Base-by-base conservation (phyloP, 1,140 invertebrate species). In the Choristoneura fumiferana region DNA sequence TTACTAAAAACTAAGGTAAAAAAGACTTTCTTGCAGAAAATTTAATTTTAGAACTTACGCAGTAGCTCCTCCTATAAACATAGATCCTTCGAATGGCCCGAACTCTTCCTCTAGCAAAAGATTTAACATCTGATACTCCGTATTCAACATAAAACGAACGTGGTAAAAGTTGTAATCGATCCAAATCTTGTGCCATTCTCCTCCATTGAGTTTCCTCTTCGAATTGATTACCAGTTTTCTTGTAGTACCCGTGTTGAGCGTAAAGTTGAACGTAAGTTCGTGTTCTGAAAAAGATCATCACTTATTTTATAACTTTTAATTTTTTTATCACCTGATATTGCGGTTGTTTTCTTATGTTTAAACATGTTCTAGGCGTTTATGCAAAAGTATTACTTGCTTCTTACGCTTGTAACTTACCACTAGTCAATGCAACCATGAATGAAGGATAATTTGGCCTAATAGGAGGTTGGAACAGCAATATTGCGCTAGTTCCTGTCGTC, bases 101-200 rank as follows among this genome's bases (percentile, higher is more conserved):
- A 97, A 97, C 71, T 96, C 94, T 74, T 97, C 95, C 78, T 96
- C 95, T 12, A 94, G 92, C 57, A 94, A 84, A 36, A 97, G 86
- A 89, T 97, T 94, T 1, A 96, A 93, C 95, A 97, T 97, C 88
- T 95, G 92, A 67, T 93, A 95, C 69, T 97, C 95, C 29, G 94
- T 95, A 77, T 98, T 98, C 55, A 98, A 94, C 93, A 96, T 97
- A 78, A 98, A 97, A 57, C 96, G 88, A n/a, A 98, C 96, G 81
- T 98, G 96, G 83, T 97, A 95, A 73, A 95, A 93, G 84, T 98
- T 97, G 75, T 96, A 97, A 87, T 97, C 96, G 62, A 97, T 96
- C 95, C 96, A 96, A 64, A 98, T 95, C 87, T 97, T 96, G 77
- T 98, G 97, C 97, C 97, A 98, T 76, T 97, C 96, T 0, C 97